Percentiles rank a stretch among this genome's conserved stretches.
phyloP scores from a whole-genome alignment of 1,140 invertebrate species.

The Eubasilissa regina region DNA sequence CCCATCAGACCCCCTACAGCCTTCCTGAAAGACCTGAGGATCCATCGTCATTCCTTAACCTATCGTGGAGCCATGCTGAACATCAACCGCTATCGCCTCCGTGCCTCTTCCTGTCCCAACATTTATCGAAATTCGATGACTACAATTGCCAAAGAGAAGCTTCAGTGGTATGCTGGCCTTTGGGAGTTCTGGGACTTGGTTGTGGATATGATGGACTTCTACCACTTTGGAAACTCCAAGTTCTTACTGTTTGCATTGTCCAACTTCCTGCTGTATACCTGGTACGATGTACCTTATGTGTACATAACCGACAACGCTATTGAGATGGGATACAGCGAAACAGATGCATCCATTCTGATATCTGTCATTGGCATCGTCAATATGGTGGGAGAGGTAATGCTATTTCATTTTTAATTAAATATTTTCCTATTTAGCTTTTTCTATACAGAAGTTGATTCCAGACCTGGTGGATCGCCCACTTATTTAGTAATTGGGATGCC shows the following conservation, averaged over 20 bases:
- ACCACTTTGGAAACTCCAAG: slow-evolving; percentile 81
- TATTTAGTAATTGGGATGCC: no score
- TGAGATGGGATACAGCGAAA: slow-evolving; percentile 80
- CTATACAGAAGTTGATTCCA: no score
- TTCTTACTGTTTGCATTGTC: slow-evolving; percentile 88
- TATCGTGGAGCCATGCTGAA: slow-evolving; percentile 91
- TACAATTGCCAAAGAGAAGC: slow-evolving; percentile 86
- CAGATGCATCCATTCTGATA: slow-evolving; percentile 85
- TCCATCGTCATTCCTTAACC: slow-evolving; percentile 84
- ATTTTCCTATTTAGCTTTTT: no score
- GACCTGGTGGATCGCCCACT: no score
- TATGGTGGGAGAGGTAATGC: slow-evolving; percentile 88
- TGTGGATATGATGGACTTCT: slow-evolving; percentile 85
- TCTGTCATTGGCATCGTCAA: slow-evolving; percentile 90
- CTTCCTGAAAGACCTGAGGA: slow-evolving; percentile 79
- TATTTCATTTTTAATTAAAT: no score
- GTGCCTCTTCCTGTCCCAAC: slow-evolving; percentile 90
- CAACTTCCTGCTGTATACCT: slow-evolving; percentile 89
- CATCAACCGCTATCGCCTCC: slow-evolving; percentile 84
- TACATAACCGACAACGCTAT: slow-evolving; percentile 86
- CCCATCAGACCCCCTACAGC: slow-evolving; percentile 73
- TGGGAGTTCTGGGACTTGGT: slow-evolving; percentile 85
- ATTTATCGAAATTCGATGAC: slow-evolving; percentile 91
- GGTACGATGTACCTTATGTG: slow-evolving; percentile 92
- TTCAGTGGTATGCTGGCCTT: slow-evolving; percentile 80